Conservation (phyloP, 2,113 vertebrate genomes). For the Chinchilla lanigera region DNA sequence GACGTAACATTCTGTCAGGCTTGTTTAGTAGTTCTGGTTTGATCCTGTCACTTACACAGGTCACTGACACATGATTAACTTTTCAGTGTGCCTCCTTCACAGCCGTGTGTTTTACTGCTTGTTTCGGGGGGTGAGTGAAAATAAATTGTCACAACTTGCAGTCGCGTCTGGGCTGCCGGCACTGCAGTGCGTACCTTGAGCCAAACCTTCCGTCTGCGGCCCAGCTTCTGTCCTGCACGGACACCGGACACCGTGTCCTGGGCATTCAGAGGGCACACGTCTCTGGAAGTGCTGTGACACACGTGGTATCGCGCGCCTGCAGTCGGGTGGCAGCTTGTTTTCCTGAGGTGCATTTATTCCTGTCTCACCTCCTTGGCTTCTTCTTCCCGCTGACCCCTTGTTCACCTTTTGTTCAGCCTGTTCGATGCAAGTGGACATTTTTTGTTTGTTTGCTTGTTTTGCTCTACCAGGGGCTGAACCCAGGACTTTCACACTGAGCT, state of each 20-base stretch:
- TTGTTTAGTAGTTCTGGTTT: conserved; percentile 54
- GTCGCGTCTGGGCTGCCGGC: not conserved
- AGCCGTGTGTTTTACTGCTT: not conserved
- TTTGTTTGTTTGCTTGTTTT: not conserved
- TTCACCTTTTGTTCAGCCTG: not conserved
- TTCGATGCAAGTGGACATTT: not conserved
- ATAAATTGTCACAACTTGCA: not conserved
- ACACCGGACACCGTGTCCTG: not conserved
- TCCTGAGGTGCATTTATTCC: not conserved
- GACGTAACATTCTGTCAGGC: conserved; percentile 63
- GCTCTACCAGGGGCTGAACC: not conserved
- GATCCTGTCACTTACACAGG: not conserved
- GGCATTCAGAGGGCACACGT: not conserved
- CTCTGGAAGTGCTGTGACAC: not conserved
- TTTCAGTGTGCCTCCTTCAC: not conserved
- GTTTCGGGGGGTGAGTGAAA: not conserved
- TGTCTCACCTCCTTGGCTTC: not conserved
- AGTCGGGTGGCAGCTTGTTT: not conserved
- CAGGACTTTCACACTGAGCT: not conserved
- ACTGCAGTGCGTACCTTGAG: too few species aligned
- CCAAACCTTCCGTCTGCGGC: not conserved
- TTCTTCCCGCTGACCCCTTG: not conserved
- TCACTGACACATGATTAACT: not conserved
- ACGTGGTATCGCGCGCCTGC: not conserved
- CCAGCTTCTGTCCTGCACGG: not conserved